Evolutionary conservation across 2,797 vertebrate species (phyloP).

Genomic region (Aeoliscus strigatus): DNA sequence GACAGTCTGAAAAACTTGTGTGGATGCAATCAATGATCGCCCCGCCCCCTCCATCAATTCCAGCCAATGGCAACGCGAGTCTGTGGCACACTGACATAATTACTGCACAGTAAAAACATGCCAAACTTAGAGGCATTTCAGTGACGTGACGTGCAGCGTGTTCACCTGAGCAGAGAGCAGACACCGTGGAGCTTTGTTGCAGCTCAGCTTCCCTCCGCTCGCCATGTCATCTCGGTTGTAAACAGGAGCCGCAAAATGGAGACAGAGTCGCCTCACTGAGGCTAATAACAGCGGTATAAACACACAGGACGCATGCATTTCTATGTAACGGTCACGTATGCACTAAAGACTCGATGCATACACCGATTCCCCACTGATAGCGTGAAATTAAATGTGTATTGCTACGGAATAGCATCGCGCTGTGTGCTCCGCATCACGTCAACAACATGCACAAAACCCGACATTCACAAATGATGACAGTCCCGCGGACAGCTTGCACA

Average conservation of each 20-base stretch:
- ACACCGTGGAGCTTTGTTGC: slow-evolving; percentile 22
- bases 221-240: slow-evolving; percentile 68
- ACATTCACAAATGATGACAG: slow-evolving; percentile 33
- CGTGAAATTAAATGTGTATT: slow-evolving; percentile 1
- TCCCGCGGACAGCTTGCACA: slow-evolving; percentile 24
- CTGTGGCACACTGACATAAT: slow-evolving; percentile 78
- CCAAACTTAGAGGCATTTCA: slow-evolving; percentile 38
- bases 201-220: slow-evolving; percentile 18
- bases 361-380: not conserved
- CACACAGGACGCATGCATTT: slow-evolving; percentile 6
- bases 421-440: slow-evolving; percentile 29
- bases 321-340: not conserved
- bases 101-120: slow-evolving; percentile 65
- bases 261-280: slow-evolving; percentile 36
- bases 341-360: not conserved
- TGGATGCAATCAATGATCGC: slow-evolving; percentile 72
- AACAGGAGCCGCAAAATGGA: slow-evolving; percentile 76
- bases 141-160: slow-evolving; percentile 18
- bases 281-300: slow-evolving; percentile 7
- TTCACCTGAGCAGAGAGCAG: slow-evolving; percentile 6
- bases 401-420: slow-evolving; percentile 10
- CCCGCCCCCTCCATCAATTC: slow-evolving; percentile 81
- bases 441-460: slow-evolving; percentile 9
- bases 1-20: slow-evolving; percentile 61
- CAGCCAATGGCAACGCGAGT: slow-evolving; percentile 77